Percentiles rank a stretch among this genome's conserved stretches.
These are phyloP conservation scores for Amphibalanus amphitrite DNA, from an alignment of 1,140 invertebrate species.

Conservation along the genomic window DNA sequence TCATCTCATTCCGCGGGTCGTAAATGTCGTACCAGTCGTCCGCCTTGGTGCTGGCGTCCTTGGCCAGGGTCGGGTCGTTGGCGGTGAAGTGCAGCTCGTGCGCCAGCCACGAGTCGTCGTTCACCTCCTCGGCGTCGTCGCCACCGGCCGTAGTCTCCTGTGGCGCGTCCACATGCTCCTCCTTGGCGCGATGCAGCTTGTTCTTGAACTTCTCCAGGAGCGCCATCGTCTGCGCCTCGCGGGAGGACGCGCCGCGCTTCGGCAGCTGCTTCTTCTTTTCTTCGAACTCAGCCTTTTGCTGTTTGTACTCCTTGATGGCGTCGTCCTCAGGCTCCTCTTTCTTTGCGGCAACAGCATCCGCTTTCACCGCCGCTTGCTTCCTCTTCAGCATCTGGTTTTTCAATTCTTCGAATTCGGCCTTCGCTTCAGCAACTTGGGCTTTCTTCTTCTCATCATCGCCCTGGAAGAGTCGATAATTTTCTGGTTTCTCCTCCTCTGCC, in stretches of 20 bases:
- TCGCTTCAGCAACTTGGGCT: not conserved
- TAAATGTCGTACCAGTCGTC: slow-evolving; percentile 93
- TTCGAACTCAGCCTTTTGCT: slow-evolving; percentile 11
- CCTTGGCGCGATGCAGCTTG: slow-evolving; percentile 48
- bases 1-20: slow-evolving; percentile 86
- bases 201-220: slow-evolving; percentile 66
- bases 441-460: not conserved
- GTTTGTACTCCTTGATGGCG: slow-evolving; percentile 10
- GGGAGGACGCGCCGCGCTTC: slow-evolving; percentile 13
- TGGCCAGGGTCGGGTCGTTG: slow-evolving; percentile 56
- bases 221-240: slow-evolving; percentile 43
- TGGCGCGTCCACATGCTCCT: slow-evolving; percentile 20
- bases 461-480: not conserved
- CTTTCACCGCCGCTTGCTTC: slow-evolving; percentile 13
- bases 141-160: slow-evolving; percentile 25
- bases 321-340: slow-evolving; percentile 4
- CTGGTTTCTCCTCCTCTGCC: not conserved
- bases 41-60: slow-evolving; percentile 84
- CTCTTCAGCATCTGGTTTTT: not conserved
- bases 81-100: slow-evolving; percentile 65
- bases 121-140: slow-evolving; percentile 18
- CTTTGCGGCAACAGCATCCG: slow-evolving; percentile 14
- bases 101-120: slow-evolving; percentile 13
- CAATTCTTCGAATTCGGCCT: not conserved
- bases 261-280: not conserved